Evolutionary conservation across 2,113 vertebrate genomes (phyloP).

Genomic region (Sialia sialis): DNA sequence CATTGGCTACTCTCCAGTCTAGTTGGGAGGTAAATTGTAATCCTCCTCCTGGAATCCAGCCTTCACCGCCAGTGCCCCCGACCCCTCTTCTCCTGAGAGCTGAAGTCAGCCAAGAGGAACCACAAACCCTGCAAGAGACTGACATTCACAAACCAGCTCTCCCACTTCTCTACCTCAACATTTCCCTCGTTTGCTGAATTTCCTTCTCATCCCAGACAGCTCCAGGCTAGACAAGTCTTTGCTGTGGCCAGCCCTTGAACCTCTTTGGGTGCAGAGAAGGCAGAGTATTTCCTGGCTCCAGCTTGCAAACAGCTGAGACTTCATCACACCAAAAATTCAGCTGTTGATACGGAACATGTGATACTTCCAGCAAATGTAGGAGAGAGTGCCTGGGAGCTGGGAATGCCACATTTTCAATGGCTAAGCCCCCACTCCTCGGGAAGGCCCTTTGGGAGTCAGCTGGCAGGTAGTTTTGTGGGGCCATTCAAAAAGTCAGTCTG

Average conservation of each 20-base stretch:
- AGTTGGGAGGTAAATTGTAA: slow-evolving; percentile 46
- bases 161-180: not conserved
- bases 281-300: not conserved
- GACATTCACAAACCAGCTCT: not conserved
- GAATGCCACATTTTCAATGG: not conserved
- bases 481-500: not conserved
- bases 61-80: not conserved
- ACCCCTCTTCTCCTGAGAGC: not conserved
- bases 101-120: slow-evolving; percentile 45
- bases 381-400: not conserved
- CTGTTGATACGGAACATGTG: not conserved
- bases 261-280: not conserved
- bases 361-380: not conserved
- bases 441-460: not conserved
- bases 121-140: not conserved
- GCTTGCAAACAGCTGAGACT: slow-evolving; percentile 1
- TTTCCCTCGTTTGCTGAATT: not conserved
- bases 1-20: slow-evolving; percentile 32
- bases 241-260: slow-evolving; percentile 7
- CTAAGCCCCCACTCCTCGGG: not conserved
- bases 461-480: not conserved
- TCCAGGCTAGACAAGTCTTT: slow-evolving; percentile 30
- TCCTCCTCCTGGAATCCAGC: slow-evolving; percentile 25
- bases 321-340: not conserved
- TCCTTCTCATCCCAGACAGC: not conserved